Conservation (phyloP, 2,888 invertebrate genomes). For the Pilophorus perplexus region DNA sequence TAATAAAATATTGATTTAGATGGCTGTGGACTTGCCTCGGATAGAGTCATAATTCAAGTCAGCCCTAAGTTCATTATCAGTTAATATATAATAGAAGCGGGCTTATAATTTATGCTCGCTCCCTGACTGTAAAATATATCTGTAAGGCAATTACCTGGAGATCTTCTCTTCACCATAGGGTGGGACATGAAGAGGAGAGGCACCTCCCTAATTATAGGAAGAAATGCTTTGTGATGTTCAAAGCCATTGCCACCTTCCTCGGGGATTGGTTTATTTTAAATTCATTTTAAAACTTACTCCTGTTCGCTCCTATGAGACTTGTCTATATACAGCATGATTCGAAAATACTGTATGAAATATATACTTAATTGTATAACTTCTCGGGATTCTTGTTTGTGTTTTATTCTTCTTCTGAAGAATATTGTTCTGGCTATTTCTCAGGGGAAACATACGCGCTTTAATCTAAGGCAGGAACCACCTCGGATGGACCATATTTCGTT, state of each 20-base stretch:
- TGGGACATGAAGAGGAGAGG: conserved; percentile 3
- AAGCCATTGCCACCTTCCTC: conserved; percentile 13
- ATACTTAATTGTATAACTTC: no score
- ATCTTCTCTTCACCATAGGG: not conserved
- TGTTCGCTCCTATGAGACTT: no score
- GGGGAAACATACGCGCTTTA: no score
- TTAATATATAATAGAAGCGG: conserved; percentile 46
- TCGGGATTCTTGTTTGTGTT: no score
- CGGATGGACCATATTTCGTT: conserved; percentile 6
- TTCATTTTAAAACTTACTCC: no score
- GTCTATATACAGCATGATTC: no score
- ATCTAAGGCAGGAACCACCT: not conserved
- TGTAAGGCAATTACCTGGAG: conserved; percentile 42
- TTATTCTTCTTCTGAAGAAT: no score
- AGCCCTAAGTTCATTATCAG: conserved; percentile 46
- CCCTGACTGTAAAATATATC: conserved; percentile 45
- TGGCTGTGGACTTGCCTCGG: conserved; percentile 37
- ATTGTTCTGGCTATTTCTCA: no score
- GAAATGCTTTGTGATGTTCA: not conserved
- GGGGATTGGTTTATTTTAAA: no score
- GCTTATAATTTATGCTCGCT: conserved; percentile 45
- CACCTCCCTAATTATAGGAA: conserved; percentile 43
- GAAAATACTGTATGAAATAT: no score
- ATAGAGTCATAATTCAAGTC: conserved; percentile 45
- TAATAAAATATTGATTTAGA: conserved; percentile 45